Evolutionary conservation across 2,113 vertebrate species (phyloP).

Genomic region (Todiramphus saurophagus): DNA sequence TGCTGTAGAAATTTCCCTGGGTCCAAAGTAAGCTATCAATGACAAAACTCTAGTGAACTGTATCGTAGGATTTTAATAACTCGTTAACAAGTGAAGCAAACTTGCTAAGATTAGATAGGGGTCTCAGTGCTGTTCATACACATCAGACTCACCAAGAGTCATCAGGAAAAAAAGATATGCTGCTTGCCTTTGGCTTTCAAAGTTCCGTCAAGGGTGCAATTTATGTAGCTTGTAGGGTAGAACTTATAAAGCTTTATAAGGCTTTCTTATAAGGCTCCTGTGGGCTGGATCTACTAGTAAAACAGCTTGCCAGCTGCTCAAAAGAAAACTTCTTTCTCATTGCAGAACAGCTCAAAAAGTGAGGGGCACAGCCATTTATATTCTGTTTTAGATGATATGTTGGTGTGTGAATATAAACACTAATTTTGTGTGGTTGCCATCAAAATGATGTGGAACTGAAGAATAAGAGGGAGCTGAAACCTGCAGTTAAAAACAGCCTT

Average conservation of each 20-base stretch:
- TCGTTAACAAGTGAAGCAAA: background rate
- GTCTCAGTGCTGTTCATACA: background rate
- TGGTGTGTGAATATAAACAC: background rate
- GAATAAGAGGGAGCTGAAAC: background rate
- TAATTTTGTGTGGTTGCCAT: background rate
- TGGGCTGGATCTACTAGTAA: background rate
- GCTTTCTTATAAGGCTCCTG: background rate
- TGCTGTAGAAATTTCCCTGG: background rate
- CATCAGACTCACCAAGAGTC: background rate
- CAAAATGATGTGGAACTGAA: background rate
- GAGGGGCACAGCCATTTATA: background rate
- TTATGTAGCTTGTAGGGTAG: background rate
- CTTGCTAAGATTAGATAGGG: background rate
- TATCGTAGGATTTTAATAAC: background rate
- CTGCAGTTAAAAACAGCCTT: background rate
- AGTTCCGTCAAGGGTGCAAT: fast-evolving
- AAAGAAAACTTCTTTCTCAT: background rate
- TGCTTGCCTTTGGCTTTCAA: background rate
- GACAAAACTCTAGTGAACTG: background rate
- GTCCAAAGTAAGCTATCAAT: background rate
- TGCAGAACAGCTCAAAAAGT: background rate
- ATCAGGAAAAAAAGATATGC: background rate
- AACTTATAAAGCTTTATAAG: background rate
- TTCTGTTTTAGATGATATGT: background rate
- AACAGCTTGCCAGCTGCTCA: background rate